phyloP scores from a whole-genome alignment of 2,797 vertebrate species.

The Decapterus maruadsi region DNA sequence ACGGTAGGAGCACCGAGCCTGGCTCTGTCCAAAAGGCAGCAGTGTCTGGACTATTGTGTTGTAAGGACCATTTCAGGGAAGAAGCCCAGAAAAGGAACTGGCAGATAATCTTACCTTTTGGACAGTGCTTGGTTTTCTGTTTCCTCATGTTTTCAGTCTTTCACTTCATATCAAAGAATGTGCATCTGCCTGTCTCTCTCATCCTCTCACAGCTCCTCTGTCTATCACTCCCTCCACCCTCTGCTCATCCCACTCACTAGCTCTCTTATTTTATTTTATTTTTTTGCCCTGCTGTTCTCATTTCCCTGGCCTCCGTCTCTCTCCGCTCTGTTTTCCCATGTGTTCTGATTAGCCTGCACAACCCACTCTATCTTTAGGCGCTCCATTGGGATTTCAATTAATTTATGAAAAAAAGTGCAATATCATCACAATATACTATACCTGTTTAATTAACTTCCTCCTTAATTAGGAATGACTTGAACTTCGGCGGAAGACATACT shows the following conservation, averaged over 20 bases:
- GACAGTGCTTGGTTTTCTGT: background rate
- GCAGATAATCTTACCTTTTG: background rate
- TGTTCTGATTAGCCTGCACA: slow-evolving; percentile 80
- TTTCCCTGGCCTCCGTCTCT: slow-evolving; percentile 68
- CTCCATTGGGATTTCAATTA: slow-evolving; percentile 78
- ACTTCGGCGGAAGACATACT: slow-evolving; percentile 52
- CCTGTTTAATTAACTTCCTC: slow-evolving; percentile 81
- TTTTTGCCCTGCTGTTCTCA: slow-evolving; percentile 47
- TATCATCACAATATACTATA: slow-evolving; percentile 78
- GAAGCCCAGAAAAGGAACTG: background rate
- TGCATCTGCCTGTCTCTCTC: slow-evolving; percentile 26
- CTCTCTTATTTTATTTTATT: slow-evolving; percentile 15
- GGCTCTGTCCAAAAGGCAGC: background rate
- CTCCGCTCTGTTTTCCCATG: slow-evolving; percentile 72
- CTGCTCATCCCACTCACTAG: slow-evolving; percentile 41
- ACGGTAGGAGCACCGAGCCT: background rate
- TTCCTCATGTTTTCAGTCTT: background rate
- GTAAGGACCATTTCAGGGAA: background rate
- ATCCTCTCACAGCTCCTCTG: slow-evolving; percentile 35
- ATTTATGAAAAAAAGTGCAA: slow-evolving; percentile 68
- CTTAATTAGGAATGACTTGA: slow-evolving; percentile 74
- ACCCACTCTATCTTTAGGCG: slow-evolving; percentile 80
- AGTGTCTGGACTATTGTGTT: background rate
- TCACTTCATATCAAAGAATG: slow-evolving; percentile 19
- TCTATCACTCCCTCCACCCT: slow-evolving; percentile 40